Evolutionary conservation across 2,888 invertebrate species (phyloP).

Genomic region (Nephrotoma flavescens): DNA sequence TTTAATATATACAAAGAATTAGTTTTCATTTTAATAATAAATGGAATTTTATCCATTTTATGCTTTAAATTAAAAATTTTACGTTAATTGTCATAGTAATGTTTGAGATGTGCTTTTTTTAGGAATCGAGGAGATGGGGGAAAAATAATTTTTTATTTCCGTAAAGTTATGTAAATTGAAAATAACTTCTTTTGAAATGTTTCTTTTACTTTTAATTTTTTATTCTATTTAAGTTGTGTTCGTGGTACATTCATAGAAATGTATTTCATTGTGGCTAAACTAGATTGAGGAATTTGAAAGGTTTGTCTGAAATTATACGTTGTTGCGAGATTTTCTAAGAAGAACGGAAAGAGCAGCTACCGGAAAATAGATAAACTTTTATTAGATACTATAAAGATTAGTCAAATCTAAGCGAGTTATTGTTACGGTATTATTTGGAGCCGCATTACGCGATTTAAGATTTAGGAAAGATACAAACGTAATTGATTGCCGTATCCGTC

Average conservation of each 20-base stretch:
- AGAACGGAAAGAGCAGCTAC: too few relatives aligned
- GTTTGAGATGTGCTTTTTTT: neutral
- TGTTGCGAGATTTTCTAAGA: neutral
- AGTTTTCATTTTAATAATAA: neutral
- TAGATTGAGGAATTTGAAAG: neutral
- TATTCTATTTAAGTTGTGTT: neutral
- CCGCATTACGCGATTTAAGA: too few relatives aligned
- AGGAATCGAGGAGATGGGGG: too few relatives aligned
- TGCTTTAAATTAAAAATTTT: neutral
- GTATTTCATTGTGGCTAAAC: neutral
- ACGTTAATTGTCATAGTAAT: neutral
- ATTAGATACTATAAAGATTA: too few relatives aligned
- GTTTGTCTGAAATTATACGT: neutral
- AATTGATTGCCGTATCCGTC: too few relatives aligned
- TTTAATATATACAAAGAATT: neutral
- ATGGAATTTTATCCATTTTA: neutral
- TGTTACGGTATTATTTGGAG: too few relatives aligned
- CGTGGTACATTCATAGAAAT: neutral
- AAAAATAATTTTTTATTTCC: neutral
- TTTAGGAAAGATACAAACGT: too few relatives aligned
- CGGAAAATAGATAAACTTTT: too few relatives aligned
- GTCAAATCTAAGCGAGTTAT: too few relatives aligned
- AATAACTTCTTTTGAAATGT: neutral
- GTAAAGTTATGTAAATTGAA: neutral
- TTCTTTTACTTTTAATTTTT: too few relatives aligned